A percentile compares a stretch with the other conserved stretches of the same genome.
Evolutionary conservation across 2,113 vertebrate genomes (phyloP).

Genomic region (Notothenia rossii): DNA sequence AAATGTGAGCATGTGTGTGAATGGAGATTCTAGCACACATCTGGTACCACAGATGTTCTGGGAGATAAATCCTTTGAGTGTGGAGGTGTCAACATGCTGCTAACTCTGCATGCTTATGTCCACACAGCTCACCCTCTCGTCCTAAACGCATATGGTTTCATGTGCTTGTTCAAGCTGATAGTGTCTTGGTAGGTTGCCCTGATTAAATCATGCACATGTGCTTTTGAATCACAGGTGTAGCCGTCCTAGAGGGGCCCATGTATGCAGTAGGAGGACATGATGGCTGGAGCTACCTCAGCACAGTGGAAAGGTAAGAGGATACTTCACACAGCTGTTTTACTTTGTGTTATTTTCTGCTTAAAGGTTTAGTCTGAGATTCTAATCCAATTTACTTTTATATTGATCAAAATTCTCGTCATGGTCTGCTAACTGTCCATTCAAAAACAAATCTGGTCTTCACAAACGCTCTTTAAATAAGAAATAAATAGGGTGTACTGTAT

Average conservation of each 20-base stretch:
- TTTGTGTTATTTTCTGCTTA: not conserved
- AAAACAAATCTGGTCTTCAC: no score
- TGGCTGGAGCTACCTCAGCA: conserved; percentile 99
- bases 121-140: conserved; percentile 27
- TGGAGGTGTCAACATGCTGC: conserved; percentile 55
- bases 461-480: no score
- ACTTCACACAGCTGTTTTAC: not conserved
- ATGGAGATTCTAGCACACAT: conserved; percentile 52
- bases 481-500: no score
- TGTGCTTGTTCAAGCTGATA: conserved; percentile 7
- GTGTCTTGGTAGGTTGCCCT: conserved; percentile 17
- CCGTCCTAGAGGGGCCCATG: conserved; percentile 97
- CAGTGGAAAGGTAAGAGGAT: conserved; percentile 89
- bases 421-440: no score
- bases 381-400: no score
- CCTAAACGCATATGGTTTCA: not conserved
- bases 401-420: no score
- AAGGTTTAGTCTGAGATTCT: not conserved
- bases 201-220: conserved; percentile 27
- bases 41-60: conserved; percentile 72
- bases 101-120: conserved; percentile 40
- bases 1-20: conserved; percentile 30
- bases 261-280: conserved; percentile 98
- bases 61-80: conserved; percentile 57
- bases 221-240: conserved; percentile 87